phyloP scores from a whole-genome alignment of 2,888 invertebrate genomes.

The Marasmarcha lunaedactyla region DNA sequence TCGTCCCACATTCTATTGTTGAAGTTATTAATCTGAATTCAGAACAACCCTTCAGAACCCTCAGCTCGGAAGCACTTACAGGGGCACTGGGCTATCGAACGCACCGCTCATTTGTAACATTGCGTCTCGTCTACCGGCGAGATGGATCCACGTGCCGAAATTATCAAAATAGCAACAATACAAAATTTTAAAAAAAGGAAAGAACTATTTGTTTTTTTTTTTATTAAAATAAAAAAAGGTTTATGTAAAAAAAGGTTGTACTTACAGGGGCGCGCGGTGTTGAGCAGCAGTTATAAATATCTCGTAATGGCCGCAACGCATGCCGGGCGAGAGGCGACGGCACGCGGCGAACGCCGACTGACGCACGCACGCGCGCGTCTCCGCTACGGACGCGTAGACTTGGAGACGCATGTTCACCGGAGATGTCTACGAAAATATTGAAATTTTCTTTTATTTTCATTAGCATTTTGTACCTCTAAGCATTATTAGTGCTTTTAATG shows the following conservation, averaged over 20 bases:
- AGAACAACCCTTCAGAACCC: constrained; percentile 53
- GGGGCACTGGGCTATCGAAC: constrained; percentile 70
- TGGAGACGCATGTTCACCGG: constrained; percentile 7
- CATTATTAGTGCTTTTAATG: too few relatives aligned
- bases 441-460: constrained; percentile 6
- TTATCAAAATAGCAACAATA: constrained; percentile 18
- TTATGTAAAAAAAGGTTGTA: constrained; percentile 16
- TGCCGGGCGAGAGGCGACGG: constrained; percentile 48
- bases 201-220: background rate
- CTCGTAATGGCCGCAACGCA: constrained; percentile 33
- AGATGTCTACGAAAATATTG: constrained; percentile 6
- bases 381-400: constrained; percentile 27
- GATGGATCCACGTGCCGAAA: constrained; percentile 53
- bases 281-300: constrained; percentile 28
- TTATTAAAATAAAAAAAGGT: background rate
- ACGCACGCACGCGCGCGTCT: constrained; percentile 51
- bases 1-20: constrained; percentile 19
- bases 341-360: constrained; percentile 55
- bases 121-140: constrained; percentile 35
- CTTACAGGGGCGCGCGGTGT: constrained; percentile 66
- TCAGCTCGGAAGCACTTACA: constrained; percentile 48
- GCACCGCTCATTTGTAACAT: constrained; percentile 55
- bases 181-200: too few relatives aligned
- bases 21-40: constrained; percentile 32
- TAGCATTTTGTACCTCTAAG: constrained; percentile 3